Conservation (phyloP, 2,888 invertebrate species). For the Brachypalpus laphriformis region DNA sequence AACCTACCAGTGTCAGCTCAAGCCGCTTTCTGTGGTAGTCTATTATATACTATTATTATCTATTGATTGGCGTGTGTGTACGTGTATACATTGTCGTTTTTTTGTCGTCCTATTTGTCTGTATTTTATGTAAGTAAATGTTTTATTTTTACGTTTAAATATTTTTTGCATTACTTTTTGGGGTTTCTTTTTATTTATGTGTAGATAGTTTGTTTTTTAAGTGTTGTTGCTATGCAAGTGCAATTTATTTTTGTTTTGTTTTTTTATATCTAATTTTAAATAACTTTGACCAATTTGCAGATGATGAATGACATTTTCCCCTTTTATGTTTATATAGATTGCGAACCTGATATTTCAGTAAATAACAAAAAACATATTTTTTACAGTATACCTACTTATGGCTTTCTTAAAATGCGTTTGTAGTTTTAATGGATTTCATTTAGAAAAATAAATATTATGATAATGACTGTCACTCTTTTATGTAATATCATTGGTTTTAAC, state of each 20-base stretch:
- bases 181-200: constrained; percentile 25
- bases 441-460: too few relatives aligned
- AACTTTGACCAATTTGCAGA: constrained; percentile 45
- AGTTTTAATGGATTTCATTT: too few relatives aligned
- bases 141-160: constrained; percentile 58
- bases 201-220: constrained; percentile 37
- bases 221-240: constrained; percentile 35
- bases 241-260: neutral
- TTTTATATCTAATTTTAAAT: neutral
- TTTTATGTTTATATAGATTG: neutral
- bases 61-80: constrained; percentile 39
- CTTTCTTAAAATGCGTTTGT: too few relatives aligned
- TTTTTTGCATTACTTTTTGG: constrained; percentile 21
- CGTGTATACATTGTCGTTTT: constrained; percentile 21
- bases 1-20: constrained; percentile 24
- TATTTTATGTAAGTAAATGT: constrained; percentile 70
- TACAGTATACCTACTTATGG: too few relatives aligned
- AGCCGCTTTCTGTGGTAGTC: constrained; percentile 61
- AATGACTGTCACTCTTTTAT: too few relatives aligned
- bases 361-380: too few relatives aligned
- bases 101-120: constrained; percentile 53
- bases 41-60: constrained; percentile 27
- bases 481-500: too few relatives aligned
- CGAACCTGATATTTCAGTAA: neutral
- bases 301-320: constrained; percentile 36